Percentiles rank a stretch among this genome's conserved stretches.
Conservation (phyloP, 2,888 invertebrate genomes). For the Alentia gelatinosa region DNA sequence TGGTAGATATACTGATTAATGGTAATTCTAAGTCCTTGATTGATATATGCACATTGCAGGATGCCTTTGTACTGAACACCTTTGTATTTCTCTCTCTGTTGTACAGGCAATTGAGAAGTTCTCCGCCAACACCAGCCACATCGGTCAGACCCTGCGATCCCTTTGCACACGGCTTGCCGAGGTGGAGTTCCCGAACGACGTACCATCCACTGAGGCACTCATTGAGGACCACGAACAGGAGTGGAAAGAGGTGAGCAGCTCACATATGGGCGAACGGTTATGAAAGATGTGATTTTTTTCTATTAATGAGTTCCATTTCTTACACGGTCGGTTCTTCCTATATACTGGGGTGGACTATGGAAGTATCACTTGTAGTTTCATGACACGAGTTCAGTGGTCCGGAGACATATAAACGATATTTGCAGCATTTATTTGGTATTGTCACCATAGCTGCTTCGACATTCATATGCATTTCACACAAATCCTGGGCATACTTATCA, state of each 20-base stretch:
- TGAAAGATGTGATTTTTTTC: no score
- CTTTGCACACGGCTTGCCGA: slow-evolving; percentile 94
- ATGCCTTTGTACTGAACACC: background rate
- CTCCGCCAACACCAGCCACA: slow-evolving; percentile 93
- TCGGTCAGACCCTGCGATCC: slow-evolving; percentile 91
- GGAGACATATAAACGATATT: no score
- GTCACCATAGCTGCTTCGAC: no score
- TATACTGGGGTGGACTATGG: no score
- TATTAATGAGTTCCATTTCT: no score
- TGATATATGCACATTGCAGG: background rate
- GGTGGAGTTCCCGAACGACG: slow-evolving; percentile 95
- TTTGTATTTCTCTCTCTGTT: background rate
- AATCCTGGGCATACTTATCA: no score
- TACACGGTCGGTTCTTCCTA: no score
- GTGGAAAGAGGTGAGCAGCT: slow-evolving; percentile 67
- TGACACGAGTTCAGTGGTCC: no score
- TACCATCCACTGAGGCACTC: slow-evolving; percentile 92
- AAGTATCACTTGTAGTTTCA: background rate
- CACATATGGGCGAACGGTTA: no score
- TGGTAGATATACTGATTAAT: no score
- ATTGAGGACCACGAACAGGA: slow-evolving; percentile 84
- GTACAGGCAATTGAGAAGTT: slow-evolving; percentile 95
- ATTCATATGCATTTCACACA: no score
- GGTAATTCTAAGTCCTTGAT: background rate
- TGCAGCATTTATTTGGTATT: no score